Conservation (phyloP, 2,113 vertebrate species). For the Ammodytes dubius region DNA sequence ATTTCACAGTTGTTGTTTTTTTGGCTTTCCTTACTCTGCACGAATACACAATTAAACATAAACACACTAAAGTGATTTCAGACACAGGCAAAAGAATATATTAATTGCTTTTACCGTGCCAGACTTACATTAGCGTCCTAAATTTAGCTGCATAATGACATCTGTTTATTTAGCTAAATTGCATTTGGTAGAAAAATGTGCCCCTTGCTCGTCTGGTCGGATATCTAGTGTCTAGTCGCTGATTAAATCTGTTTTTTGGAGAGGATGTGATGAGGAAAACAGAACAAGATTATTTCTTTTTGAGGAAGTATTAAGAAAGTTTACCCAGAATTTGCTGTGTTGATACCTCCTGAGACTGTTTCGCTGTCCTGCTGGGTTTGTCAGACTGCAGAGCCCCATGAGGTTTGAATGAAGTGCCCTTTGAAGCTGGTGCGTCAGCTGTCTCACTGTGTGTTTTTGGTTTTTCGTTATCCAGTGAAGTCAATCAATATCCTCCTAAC, state of each 20-base stretch:
- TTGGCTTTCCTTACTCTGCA: background rate
- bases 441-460: background rate
- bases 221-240: constrained; percentile 8
- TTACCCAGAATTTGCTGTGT: background rate
- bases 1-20: background rate
- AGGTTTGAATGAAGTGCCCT: constrained; percentile 8
- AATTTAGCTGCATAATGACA: constrained; percentile 3
- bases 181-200: constrained; percentile 31
- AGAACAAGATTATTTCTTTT: background rate
- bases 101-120: background rate
- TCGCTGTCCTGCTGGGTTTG: background rate
- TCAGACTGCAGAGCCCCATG: background rate
- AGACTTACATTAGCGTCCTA: background rate
- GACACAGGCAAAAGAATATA: background rate
- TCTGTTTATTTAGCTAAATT: constrained; percentile 33
- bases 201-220: constrained; percentile 11
- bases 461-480: background rate
- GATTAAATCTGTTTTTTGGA: background rate
- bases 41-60: background rate
- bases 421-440: background rate
- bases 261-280: constrained; percentile 21
- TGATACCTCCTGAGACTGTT: background rate
- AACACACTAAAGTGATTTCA: background rate
- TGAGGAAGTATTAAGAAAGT: background rate
- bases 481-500: constrained; percentile 19